These are phyloP conservation scores for Ia io DNA, from an alignment of 2,113 vertebrate genomes.

Conservation along the genomic window DNA sequence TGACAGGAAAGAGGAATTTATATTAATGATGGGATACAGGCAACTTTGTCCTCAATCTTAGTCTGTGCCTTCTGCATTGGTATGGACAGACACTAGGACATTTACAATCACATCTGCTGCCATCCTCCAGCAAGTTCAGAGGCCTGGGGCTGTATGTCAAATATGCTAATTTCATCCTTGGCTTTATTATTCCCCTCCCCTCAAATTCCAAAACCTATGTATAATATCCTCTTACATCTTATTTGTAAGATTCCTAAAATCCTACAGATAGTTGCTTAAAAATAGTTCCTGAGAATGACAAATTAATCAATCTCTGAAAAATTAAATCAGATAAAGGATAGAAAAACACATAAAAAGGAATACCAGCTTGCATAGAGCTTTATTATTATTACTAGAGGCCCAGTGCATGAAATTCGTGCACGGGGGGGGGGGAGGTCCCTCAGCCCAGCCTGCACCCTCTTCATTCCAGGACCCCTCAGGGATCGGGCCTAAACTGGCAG, in stretches of 20 bases:
- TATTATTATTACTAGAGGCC: neutral
- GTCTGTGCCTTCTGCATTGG: neutral
- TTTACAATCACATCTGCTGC: neutral
- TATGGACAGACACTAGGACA: neutral
- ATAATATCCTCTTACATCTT: neutral
- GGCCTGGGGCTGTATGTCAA: neutral
- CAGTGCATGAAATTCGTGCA: no score
- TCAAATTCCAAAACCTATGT: neutral
- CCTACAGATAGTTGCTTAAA: neutral
- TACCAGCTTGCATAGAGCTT: neutral
- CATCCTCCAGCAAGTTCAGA: neutral
- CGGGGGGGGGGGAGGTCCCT: no score
- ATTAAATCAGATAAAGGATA: neutral
- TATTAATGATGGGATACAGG: neutral
- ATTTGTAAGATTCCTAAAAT: neutral
- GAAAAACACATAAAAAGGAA: neutral
- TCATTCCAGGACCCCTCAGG: no score
- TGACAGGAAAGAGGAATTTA: neutral
- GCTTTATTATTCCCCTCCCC: neutral
- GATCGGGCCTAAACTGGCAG: no score
- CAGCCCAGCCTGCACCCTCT: no score
- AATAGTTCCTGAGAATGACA: neutral
- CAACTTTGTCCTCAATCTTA: neutral
- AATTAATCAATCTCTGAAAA: neutral
- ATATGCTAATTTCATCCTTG: neutral